Conservation (phyloP, 2,888 invertebrate genomes). For the Agonum fuliginosum region DNA sequence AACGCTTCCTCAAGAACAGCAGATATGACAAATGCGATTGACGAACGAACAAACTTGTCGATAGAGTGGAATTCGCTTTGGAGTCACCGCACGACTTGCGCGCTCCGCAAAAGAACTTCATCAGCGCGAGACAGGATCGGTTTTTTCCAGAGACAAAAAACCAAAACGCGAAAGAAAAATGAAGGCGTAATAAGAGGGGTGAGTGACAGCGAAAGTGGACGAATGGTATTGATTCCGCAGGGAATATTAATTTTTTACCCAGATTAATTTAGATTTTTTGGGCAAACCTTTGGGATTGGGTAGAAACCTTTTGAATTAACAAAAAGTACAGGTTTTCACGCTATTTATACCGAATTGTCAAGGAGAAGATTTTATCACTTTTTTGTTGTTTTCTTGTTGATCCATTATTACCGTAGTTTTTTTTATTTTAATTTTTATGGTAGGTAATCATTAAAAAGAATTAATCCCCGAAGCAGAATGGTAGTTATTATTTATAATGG, state of each 20-base stretch:
- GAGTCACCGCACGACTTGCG: constrained; percentile 43
- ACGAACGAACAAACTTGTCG: constrained; percentile 34
- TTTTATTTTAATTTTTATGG: too few species aligned
- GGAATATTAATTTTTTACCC: constrained; percentile 49
- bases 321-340: too few species aligned
- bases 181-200: constrained; percentile 23
- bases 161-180: not conserved
- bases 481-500: too few species aligned
- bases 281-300: not conserved
- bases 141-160: constrained; percentile 8
- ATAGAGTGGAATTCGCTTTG: constrained; percentile 23
- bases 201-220: constrained; percentile 37
- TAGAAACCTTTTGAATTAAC: not conserved
- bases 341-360: too few species aligned
- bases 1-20: not conserved
- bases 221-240: constrained; percentile 36
- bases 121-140: constrained; percentile 44
- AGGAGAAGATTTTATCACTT: too few species aligned
- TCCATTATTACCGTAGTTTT: too few species aligned
- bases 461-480: too few species aligned
- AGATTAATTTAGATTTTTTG: constrained; percentile 38
- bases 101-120: constrained; percentile 51
- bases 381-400: too few species aligned
- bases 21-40: constrained; percentile 54
- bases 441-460: too few species aligned